phyloP scores from a whole-genome alignment of 2,797 vertebrate genomes.

The Sarcoramphus papa region DNA sequence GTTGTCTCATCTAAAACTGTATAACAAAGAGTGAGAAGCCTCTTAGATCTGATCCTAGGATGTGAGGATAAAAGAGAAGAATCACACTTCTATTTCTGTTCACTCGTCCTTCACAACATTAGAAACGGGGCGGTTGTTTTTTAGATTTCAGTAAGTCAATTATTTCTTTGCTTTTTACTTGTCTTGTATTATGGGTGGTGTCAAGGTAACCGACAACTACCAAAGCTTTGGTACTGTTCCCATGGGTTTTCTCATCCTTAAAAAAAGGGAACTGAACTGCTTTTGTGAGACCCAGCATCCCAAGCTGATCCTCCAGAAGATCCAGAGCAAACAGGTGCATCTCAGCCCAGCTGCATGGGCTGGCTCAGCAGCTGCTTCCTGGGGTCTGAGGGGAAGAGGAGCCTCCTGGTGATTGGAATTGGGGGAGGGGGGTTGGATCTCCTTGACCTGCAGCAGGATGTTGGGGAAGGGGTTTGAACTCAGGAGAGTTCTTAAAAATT shows the following conservation, averaged over 20 bases:
- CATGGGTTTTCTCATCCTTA: background rate
- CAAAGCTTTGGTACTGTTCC: background rate
- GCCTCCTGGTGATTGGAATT: background rate
- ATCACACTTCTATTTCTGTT: conserved; percentile 23
- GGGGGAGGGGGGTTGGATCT: background rate
- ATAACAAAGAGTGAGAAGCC: background rate
- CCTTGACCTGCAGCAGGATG: background rate
- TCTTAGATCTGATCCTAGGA: background rate
- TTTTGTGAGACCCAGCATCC: background rate
- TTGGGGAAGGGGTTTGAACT: background rate
- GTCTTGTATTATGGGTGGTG: background rate
- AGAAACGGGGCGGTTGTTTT: background rate
- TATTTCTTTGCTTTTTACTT: conserved; percentile 30
- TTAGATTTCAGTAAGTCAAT: conserved; percentile 10
- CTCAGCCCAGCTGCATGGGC: background rate
- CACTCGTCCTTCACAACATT: background rate
- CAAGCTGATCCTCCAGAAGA: background rate
- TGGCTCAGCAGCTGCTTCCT: background rate
- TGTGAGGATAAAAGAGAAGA: conserved; percentile 5
- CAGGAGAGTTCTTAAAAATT: background rate
- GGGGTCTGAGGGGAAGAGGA: background rate
- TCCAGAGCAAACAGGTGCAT: background rate
- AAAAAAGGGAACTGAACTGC: background rate
- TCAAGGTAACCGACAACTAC: background rate
- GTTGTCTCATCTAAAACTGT: background rate